Percentiles rank a stretch among this genome's conserved stretches.
Evolutionary conservation across 2,888 invertebrate genomes (phyloP).

Genomic region (Cantharis rustica): DNA sequence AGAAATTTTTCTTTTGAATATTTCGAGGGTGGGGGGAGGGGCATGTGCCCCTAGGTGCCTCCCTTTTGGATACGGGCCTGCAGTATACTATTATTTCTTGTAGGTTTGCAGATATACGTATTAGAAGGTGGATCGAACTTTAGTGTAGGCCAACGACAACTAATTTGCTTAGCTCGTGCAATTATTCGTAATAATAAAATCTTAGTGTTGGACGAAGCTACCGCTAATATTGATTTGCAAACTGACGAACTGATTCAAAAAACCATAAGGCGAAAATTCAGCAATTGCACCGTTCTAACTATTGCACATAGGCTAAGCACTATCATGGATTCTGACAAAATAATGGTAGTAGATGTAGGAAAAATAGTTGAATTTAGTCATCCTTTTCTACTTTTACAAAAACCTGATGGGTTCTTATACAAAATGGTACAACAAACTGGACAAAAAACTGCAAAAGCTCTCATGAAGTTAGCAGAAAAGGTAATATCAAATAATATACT

Average conservation of each 20-base stretch:
- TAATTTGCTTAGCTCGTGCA: conserved; percentile 3
- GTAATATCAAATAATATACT: neutral
- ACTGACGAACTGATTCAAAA: conserved; percentile 76
- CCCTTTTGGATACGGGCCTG: too few species aligned
- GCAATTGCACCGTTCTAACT: conserved; percentile 74
- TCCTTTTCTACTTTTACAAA: conserved; percentile 68
- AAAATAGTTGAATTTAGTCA: conserved; percentile 73
- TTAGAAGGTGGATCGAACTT: neutral
- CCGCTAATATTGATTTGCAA: conserved; percentile 68
- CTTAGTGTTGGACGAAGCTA: neutral
- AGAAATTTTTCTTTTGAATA: too few species aligned
- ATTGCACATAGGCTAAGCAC: conserved; percentile 81
- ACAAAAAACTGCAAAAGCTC: neutral
- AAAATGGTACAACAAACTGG: conserved; percentile 9
- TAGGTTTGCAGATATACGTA: neutral
- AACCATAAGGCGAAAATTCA: conserved; percentile 73
- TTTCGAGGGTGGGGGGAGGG: too few species aligned
- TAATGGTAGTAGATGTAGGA: conserved; percentile 77
- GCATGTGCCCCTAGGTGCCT: too few species aligned
- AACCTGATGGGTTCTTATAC: conserved; percentile 42
- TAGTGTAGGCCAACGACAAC: neutral
- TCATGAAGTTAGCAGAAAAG: neutral
- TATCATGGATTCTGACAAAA: conserved; percentile 79
- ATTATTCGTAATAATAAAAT: neutral
- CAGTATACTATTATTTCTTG: neutral